These are phyloP conservation scores for Oryzias melastigma DNA, from an alignment of 2,113 vertebrate genomes.

Conservation along the genomic window DNA sequence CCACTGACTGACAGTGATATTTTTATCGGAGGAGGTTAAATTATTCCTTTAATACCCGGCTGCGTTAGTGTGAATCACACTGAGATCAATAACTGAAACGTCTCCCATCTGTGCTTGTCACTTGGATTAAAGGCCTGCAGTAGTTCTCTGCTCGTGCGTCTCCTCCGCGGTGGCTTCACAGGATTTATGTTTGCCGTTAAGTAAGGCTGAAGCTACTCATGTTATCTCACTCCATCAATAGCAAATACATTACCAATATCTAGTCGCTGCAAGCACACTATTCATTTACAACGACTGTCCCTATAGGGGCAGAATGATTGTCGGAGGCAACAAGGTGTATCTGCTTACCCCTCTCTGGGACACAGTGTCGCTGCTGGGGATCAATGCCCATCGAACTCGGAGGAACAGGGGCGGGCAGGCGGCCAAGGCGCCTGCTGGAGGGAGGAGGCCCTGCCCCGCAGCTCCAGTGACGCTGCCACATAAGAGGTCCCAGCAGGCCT, in stretches of 20 bases:
- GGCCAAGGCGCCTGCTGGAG: conserved; percentile 65
- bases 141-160: conserved; percentile 22
- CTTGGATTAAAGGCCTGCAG: conserved; percentile 37
- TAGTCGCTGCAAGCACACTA: conserved; percentile 84
- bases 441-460: conserved; percentile 64
- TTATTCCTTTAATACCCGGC: neutral
- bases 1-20: conserved; percentile 13
- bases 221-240: conserved; percentile 87
- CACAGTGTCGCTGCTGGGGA: conserved; percentile 81
- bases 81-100: conserved; percentile 12
- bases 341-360: conserved; percentile 81
- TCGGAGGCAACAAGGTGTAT: conserved; percentile 84
- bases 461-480: conserved; percentile 69
- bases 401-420: conserved; percentile 61
- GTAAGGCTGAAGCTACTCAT: conserved; percentile 86
- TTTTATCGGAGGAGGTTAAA: neutral
- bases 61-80: conserved; percentile 1
- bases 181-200: conserved; percentile 89
- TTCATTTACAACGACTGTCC: conserved; percentile 87
- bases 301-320: conserved; percentile 82
- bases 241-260: conserved; percentile 88
- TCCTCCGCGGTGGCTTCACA: conserved; percentile 72
- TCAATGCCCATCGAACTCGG: conserved; percentile 82
- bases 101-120: neutral
- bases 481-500: conserved; percentile 68